Evolutionary conservation across 2,888 invertebrate species (phyloP).

Genomic region (Nomada lathburiana): DNA sequence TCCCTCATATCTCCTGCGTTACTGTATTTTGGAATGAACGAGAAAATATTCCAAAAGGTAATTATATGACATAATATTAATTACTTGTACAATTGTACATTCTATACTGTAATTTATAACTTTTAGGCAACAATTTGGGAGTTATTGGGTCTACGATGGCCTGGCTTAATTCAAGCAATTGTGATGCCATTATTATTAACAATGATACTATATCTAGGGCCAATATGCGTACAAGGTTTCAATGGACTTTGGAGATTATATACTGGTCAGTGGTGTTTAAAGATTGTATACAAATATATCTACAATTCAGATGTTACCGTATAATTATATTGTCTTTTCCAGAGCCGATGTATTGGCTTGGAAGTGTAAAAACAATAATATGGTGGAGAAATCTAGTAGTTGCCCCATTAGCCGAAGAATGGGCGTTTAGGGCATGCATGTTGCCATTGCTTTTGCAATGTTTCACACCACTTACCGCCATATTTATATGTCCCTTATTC

Average conservation of each 20-base stretch:
- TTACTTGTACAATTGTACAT: neutral
- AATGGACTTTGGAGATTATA: constrained; percentile 90
- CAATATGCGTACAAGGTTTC: constrained; percentile 89
- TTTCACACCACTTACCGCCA: constrained; percentile 90
- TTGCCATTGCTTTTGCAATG: constrained; percentile 94
- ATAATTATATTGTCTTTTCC: constrained; percentile 38
- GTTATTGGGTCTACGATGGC: constrained; percentile 90
- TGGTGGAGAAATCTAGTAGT: constrained; percentile 96
- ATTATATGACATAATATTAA: constrained; percentile 32
- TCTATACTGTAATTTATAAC: constrained; percentile 10
- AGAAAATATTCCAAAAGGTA: constrained; percentile 87
- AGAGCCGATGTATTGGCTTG: constrained; percentile 91
- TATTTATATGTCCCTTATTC: constrained; percentile 94
- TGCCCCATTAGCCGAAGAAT: constrained; percentile 97
- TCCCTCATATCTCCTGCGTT: constrained; percentile 92
- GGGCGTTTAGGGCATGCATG: constrained; percentile 98
- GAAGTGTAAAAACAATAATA: constrained; percentile 89
- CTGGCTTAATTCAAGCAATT: constrained; percentile 90
- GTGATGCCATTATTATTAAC: constrained; percentile 92
- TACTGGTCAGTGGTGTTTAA: constrained; percentile 86
- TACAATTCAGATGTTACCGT: neutral
- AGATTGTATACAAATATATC: neutral
- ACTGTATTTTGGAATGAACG: constrained; percentile 90
- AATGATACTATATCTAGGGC: constrained; percentile 93
- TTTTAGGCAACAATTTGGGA: constrained; percentile 88